A percentile compares a stretch with the other conserved stretches of the same genome.
phyloP scores from a whole-genome alignment of 2,797 vertebrate genomes.

The Muscicapa striata region DNA sequence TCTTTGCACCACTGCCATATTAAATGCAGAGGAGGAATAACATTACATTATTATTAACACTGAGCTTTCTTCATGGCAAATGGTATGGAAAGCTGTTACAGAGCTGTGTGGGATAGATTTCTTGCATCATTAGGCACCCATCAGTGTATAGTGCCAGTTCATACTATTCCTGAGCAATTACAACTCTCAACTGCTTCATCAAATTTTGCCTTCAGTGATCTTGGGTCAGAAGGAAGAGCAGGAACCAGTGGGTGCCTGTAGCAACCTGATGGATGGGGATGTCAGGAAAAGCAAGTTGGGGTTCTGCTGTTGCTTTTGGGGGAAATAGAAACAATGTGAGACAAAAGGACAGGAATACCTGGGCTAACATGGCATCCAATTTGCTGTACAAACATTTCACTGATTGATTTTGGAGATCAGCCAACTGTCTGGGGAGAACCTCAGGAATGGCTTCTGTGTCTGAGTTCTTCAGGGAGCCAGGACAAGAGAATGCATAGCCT shows the following conservation, averaged over 20 bases:
- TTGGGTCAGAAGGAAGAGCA: background rate
- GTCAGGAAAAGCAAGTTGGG: background rate
- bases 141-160: background rate
- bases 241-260: background rate
- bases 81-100: background rate
- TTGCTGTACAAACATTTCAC: background rate
- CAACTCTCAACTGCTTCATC: background rate
- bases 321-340: background rate
- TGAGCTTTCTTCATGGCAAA: background rate
- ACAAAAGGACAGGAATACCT: background rate
- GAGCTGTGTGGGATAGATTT: background rate
- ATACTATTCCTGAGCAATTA: background rate
- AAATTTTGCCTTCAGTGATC: background rate
- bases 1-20: background rate
- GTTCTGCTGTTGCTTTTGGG: background rate
- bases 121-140: background rate
- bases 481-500: background rate
- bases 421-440: background rate
- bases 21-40: background rate
- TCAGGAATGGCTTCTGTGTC: background rate
- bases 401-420: background rate
- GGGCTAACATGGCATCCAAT: background rate
- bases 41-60: background rate
- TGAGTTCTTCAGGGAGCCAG: background rate
- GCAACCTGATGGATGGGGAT: background rate